Evolutionary conservation across 2,888 invertebrate species (phyloP).

Genomic region (Pyralis farinalis): DNA sequence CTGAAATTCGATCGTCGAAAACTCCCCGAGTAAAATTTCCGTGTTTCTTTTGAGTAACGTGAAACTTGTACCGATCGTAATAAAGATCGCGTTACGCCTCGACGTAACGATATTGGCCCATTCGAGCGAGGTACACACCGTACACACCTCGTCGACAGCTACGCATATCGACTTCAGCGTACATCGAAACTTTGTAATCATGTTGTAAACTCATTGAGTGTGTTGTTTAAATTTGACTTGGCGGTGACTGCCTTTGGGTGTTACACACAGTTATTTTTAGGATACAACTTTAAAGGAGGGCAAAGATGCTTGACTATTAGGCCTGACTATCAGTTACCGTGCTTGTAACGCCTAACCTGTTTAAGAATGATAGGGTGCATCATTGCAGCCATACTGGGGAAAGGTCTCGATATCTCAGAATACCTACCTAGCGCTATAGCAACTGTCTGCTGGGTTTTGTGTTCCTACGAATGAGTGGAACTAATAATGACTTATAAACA

Average conservation of each 20-base stretch:
- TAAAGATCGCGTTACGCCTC: slow-evolving; percentile 32
- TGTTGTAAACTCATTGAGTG: slow-evolving; percentile 21
- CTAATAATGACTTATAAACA: no score
- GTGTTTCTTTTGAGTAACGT: slow-evolving; percentile 9
- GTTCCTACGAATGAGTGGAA: no score
- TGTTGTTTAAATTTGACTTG: slow-evolving; percentile 13
- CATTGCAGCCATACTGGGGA: no score
- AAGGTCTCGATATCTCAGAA: no score
- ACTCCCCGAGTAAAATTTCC: slow-evolving; percentile 4
- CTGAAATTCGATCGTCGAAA: slow-evolving; percentile 18
- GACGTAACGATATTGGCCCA: slow-evolving; percentile 22
- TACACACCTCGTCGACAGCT: slow-evolving; percentile 20
- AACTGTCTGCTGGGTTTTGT: no score
- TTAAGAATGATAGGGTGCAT: no score
- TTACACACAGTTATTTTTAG: no score
- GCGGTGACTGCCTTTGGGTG: background rate
- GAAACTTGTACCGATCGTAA: slow-evolving; percentile 26
- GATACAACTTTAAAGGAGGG: no score
- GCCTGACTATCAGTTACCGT: no score
- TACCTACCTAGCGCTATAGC: no score
- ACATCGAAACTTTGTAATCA: slow-evolving; percentile 34
- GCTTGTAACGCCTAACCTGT: no score
- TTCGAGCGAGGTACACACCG: slow-evolving; percentile 20
- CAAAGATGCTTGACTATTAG: no score
- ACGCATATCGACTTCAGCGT: slow-evolving; percentile 15